Conservation (phyloP, 2,113 vertebrate genomes). For the Mandrillus leucophaeus region DNA sequence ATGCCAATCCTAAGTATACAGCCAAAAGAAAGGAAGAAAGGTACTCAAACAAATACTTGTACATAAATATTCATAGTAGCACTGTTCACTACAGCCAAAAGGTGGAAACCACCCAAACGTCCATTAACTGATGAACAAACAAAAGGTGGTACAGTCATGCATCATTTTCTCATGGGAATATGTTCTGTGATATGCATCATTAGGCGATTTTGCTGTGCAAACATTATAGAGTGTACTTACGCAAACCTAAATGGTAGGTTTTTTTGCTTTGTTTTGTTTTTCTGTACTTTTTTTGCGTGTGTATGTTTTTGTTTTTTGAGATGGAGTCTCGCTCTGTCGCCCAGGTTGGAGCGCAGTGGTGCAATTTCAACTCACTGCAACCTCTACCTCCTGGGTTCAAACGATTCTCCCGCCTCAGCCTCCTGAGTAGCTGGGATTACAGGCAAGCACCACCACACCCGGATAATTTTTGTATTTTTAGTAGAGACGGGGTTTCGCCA, state of each 20-base stretch:
- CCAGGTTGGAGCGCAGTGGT: too few species aligned
- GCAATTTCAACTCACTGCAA: too few species aligned
- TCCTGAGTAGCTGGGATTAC: too few species aligned
- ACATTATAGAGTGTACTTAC: background rate
- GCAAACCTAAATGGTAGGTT: background rate
- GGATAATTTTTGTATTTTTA: too few species aligned
- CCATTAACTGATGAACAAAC: background rate
- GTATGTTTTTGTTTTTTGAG: too few species aligned
- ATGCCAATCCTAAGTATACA: background rate
- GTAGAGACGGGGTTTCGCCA: too few species aligned
- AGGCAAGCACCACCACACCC: too few species aligned
- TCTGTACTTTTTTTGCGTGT: too few species aligned
- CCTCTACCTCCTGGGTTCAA: too few species aligned
- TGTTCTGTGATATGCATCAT: background rate
- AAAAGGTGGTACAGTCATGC: background rate
- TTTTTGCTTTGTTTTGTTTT: too few species aligned
- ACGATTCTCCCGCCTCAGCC: too few species aligned
- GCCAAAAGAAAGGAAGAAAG: background rate
- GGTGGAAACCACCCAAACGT: background rate
- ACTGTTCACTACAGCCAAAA: background rate
- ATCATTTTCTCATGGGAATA: background rate
- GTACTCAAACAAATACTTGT: background rate
- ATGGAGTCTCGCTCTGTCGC: too few species aligned
- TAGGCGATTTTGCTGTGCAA: background rate
- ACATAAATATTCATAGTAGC: background rate